Conservation (phyloP, 2,797 vertebrate genomes). For the Rhinella marina region DNA sequence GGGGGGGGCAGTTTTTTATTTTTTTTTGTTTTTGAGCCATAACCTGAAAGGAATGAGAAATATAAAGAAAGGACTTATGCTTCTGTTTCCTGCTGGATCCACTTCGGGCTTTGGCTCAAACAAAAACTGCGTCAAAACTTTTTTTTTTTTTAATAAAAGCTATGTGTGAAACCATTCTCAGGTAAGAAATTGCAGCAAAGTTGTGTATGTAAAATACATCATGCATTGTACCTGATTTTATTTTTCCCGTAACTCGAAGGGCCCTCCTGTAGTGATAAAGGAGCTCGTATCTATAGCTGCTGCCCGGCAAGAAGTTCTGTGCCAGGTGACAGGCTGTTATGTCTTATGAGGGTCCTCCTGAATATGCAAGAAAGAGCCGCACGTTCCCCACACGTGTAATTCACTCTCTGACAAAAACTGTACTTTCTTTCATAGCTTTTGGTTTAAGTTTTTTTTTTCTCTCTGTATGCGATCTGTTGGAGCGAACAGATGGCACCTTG, state of each 20-base stretch:
- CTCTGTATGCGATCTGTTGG: conserved; percentile 12
- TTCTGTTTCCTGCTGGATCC: too few species aligned
- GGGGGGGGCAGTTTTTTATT: too few species aligned
- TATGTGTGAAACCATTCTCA: too few species aligned
- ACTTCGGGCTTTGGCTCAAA: too few species aligned
- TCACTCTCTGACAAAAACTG: conserved; percentile 27
- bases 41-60: too few species aligned
- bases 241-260: neutral
- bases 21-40: too few species aligned
- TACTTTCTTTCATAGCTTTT: conserved; percentile 12
- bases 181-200: too few species aligned
- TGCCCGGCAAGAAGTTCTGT: neutral
- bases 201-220: neutral
- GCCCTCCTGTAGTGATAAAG: neutral
- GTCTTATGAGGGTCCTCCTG: neutral
- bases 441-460: neutral
- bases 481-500: conserved; percentile 52
- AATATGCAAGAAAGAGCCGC: neutral
- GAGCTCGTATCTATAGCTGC: too few species aligned
- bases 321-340: neutral
- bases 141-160: too few species aligned
- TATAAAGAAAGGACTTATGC: too few species aligned
- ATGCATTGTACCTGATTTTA: neutral
- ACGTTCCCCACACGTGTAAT: conserved; percentile 15
- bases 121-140: too few species aligned